phyloP scores from a whole-genome alignment of 2,888 invertebrate genomes.

The Melanotus villosus region DNA sequence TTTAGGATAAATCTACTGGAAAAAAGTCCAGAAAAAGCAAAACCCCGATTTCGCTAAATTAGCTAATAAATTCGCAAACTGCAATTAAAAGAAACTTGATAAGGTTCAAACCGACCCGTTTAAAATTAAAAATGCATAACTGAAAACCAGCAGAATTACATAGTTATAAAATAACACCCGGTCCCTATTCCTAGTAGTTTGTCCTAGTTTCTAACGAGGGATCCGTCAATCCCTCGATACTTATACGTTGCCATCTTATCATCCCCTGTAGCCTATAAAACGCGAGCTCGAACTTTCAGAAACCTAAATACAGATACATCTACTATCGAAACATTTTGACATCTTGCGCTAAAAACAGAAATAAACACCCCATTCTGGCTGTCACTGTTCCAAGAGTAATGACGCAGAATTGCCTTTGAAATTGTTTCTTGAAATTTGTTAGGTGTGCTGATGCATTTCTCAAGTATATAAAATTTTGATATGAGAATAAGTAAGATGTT shows the following conservation, averaged over 20 bases:
- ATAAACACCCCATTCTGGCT: background rate
- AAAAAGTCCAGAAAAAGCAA: no score
- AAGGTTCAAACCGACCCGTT: background rate
- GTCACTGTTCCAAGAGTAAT: background rate
- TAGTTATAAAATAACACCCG: background rate
- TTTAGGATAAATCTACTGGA: no score
- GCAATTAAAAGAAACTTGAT: background rate
- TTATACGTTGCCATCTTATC: slow-evolving; percentile 12
- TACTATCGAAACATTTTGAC: slow-evolving; percentile 14
- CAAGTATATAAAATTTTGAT: no score
- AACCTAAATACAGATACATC: slow-evolving; percentile 14
- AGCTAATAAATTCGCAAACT: no score
- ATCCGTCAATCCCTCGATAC: slow-evolving; percentile 4
- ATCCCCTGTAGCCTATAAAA: slow-evolving; percentile 15
- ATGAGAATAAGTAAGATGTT: no score
- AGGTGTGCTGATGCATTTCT: no score
- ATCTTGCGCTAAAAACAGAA: slow-evolving; percentile 1
- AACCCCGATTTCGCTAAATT: no score
- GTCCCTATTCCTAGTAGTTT: slow-evolving; percentile 10
- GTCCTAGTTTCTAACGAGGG: slow-evolving; percentile 15
- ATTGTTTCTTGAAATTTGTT: slow-evolving; percentile 5
- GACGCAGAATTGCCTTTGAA: background rate
- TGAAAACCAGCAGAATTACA: background rate
- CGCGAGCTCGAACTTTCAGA: slow-evolving; percentile 11
- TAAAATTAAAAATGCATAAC: background rate